These are phyloP conservation scores for Pelmatolapia mariae DNA, from an alignment of 2,113 vertebrate genomes.

Conservation along the genomic window DNA sequence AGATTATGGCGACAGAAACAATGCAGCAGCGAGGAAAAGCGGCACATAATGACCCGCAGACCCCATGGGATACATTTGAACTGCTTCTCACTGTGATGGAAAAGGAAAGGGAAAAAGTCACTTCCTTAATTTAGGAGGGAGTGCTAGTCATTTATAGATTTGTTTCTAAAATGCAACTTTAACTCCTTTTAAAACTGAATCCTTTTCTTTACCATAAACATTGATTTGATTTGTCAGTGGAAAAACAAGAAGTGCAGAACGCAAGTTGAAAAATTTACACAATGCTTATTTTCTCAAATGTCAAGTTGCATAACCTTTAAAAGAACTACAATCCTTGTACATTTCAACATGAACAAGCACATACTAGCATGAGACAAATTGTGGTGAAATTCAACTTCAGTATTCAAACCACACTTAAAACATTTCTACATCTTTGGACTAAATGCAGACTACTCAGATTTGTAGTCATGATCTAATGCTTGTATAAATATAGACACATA, in stretches of 20 bases:
- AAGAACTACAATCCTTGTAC: background rate
- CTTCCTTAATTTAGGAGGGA: conserved; percentile 28
- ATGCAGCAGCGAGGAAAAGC: background rate
- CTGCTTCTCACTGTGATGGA: conserved; percentile 8
- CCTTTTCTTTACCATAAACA: background rate
- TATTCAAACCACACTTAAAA: background rate
- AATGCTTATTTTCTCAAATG: background rate
- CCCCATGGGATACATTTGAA: background rate
- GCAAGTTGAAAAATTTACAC: background rate
- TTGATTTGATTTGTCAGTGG: background rate
- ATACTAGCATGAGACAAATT: background rate
- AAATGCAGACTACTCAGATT: background rate
- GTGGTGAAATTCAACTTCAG: background rate
- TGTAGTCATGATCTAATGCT: background rate
- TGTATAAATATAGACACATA: background rate
- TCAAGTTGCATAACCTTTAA: background rate
- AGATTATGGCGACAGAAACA: conserved; percentile 36
- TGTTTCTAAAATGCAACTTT: background rate
- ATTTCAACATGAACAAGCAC: background rate
- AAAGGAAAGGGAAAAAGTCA: conserved; percentile 33
- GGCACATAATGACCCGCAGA: background rate
- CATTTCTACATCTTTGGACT: background rate
- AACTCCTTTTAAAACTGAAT: background rate
- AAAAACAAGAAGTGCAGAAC: background rate
- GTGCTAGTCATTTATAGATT: background rate